Percentiles rank a stretch among this genome's conserved stretches.
phyloP scores from a whole-genome alignment of 2,113 vertebrate genomes.

The Chinchilla lanigera region DNA sequence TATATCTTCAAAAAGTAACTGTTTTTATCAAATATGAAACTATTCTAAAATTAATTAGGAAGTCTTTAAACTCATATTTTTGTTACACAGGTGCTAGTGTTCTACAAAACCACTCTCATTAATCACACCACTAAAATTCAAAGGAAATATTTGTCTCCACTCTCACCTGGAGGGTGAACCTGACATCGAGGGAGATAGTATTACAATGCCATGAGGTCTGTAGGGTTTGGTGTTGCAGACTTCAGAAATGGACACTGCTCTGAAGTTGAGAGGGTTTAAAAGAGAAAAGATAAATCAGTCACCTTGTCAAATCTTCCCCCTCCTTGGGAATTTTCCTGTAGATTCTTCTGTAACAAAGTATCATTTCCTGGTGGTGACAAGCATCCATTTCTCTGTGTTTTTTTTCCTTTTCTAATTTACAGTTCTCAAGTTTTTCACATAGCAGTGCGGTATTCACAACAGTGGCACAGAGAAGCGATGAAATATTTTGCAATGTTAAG shows the following conservation, averaged over 20 bases:
- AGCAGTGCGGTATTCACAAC: constrained; percentile 66
- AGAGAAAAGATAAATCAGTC: constrained; percentile 20
- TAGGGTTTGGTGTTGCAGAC: too few species aligned
- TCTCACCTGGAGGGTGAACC: neutral
- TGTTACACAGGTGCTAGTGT: accelerated
- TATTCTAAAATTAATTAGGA: neutral
- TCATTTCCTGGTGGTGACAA: constrained; percentile 61
- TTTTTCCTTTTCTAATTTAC: constrained; percentile 70
- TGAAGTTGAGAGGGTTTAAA: neutral
- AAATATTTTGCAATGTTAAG: constrained; percentile 74
- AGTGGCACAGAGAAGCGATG: neutral
- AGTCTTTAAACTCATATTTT: neutral
- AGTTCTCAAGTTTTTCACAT: constrained; percentile 65
- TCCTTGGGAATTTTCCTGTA: neutral
- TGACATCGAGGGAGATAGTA: neutral
- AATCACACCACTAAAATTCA: neutral
- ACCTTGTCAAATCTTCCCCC: constrained; percentile 47
- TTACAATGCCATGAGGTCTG: neutral
- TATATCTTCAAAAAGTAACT: neutral
- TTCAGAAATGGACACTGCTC: neutral
- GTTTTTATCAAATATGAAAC: neutral
- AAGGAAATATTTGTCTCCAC: neutral
- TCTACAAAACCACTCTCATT: neutral
- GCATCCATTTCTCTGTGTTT: constrained; percentile 44
- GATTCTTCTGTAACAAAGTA: constrained; percentile 42